Conservation (phyloP, 1,140 invertebrate species). For the Drosophila nikananu region DNA sequence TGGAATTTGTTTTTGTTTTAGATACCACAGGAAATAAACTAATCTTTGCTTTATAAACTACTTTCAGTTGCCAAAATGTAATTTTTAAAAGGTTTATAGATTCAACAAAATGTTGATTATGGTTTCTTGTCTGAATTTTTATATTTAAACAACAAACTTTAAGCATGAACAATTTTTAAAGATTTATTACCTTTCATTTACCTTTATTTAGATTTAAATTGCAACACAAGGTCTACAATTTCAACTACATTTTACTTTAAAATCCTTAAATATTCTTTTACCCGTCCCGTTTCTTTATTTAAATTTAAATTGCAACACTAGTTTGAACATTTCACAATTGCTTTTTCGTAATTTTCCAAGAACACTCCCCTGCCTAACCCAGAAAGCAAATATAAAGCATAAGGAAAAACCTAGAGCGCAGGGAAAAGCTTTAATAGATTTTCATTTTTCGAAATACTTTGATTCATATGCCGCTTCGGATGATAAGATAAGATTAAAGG, state of each 20-base stretch:
- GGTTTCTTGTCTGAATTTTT: background rate
- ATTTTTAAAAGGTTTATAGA: background rate
- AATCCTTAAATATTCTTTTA: background rate
- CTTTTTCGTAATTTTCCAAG: conserved; percentile 1
- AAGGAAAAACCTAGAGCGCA: background rate
- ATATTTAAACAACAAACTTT: too few species aligned
- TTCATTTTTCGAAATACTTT: conserved; percentile 48
- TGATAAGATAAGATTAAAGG: conserved; percentile 72
- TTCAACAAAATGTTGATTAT: too few species aligned
- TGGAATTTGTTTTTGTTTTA: background rate
- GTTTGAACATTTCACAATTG: background rate
- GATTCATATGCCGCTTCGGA: conserved; percentile 47
- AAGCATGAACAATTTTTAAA: too few species aligned
- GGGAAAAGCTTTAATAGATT: conserved; percentile 34
- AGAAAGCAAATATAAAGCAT: conserved; percentile 1
- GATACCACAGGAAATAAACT: background rate
- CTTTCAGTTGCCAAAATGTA: background rate
- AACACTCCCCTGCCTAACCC: background rate
- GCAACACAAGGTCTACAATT: too few species aligned
- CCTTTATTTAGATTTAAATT: too few species aligned
- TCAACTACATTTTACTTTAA: background rate
- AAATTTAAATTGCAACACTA: conserved; percentile 19
- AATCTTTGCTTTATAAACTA: background rate
- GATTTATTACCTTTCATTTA: too few species aligned
- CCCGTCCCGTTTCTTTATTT: background rate